These are phyloP conservation scores for Pogonomyrmex californicus DNA, from an alignment of 1,140 invertebrate species.

Conservation along the genomic window DNA sequence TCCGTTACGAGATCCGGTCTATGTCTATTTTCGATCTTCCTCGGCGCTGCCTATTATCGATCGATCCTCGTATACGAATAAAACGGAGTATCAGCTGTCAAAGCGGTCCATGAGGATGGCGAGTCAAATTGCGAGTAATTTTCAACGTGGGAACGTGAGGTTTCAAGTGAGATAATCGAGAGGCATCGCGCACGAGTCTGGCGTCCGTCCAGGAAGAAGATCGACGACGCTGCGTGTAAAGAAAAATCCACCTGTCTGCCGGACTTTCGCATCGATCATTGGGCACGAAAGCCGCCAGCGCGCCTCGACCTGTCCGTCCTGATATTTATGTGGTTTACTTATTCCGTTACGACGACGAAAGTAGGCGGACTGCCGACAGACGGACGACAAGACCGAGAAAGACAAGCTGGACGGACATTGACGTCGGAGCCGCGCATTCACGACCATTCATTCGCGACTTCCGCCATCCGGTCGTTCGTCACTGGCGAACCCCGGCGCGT, in stretches of 20 bases:
- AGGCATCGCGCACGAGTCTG: background rate
- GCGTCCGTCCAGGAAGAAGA: constrained; percentile 43
- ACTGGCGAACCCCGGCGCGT: background rate
- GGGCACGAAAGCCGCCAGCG: background rate
- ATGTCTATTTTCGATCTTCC: background rate
- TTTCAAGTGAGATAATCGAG: background rate
- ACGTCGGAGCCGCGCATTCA: constrained; percentile 19
- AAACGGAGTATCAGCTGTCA: background rate
- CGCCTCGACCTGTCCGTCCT: background rate
- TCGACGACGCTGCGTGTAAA: constrained; percentile 4
- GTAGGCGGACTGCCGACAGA: background rate
- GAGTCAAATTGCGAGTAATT: too few species aligned
- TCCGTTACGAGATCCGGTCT: background rate
- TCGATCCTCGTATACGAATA: background rate
- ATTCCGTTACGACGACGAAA: constrained; percentile 24
- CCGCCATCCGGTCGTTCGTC: constrained; percentile 27
- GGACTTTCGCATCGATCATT: background rate
- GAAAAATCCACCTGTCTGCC: background rate
- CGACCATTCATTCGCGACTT: constrained; percentile 41
- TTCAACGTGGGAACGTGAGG: background rate
- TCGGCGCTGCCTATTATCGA: background rate
- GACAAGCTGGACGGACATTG: constrained; percentile 2
- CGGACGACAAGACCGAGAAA: background rate
- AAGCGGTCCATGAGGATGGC: background rate
- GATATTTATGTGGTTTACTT: constrained; percentile 16